Conservation (phyloP, 2,797 vertebrate genomes). For the Eospalax fontanierii region DNA sequence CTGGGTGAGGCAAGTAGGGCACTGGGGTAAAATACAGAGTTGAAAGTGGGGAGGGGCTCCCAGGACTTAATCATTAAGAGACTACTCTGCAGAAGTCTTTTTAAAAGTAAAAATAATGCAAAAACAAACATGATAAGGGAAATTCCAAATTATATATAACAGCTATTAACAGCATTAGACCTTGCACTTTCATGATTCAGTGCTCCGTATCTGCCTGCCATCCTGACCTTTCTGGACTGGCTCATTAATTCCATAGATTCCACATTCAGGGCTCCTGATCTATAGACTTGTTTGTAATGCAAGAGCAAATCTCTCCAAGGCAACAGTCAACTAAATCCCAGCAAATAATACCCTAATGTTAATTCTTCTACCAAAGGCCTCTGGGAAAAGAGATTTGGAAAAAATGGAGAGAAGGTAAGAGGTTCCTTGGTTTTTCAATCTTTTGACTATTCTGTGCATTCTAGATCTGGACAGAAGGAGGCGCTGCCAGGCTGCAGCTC, state of each 20-base stretch:
- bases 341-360: neutral
- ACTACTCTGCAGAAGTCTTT: neutral
- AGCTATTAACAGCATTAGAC: neutral
- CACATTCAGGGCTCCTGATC: neutral
- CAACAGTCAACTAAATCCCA: neutral
- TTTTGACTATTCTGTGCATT: neutral
- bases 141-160: neutral
- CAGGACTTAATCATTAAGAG: neutral
- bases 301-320: neutral
- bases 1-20: neutral
- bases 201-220: neutral
- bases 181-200: neutral
- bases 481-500: slow-evolving; percentile 2
- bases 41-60: neutral
- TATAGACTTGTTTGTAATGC: neutral
- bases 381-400: neutral
- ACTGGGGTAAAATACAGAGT: neutral
- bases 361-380: neutral
- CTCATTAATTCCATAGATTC: neutral
- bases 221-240: neutral
- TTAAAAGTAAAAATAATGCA: neutral
- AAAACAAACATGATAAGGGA: neutral
- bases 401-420: neutral
- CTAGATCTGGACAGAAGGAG: slow-evolving; percentile 58
- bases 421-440: neutral